Evolutionary conservation across 1,140 invertebrate species (phyloP).

Genomic region (Planococcus citri): DNA sequence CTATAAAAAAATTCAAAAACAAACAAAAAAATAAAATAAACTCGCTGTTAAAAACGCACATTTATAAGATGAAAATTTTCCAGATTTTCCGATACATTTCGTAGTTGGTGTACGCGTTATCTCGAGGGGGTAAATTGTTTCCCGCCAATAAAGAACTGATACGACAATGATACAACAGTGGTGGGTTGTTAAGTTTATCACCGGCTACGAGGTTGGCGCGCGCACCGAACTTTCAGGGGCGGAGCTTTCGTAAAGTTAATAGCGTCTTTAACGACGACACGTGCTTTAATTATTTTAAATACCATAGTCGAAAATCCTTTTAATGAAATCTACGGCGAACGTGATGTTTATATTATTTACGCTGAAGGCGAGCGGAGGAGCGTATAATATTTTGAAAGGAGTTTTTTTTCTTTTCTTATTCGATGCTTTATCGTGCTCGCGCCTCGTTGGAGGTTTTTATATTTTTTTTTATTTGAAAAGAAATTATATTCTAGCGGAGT

Average conservation of each 20-base stretch:
- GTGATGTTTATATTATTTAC: slow-evolving; percentile 16
- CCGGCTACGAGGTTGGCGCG: neutral
- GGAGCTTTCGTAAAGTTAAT: slow-evolving; percentile 12
- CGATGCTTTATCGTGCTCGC: neutral
- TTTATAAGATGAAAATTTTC: neutral
- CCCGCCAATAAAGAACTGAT: slow-evolving; percentile 20
- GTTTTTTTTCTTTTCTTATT: neutral
- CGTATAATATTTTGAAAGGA: neutral
- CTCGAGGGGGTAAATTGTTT: slow-evolving; percentile 16
- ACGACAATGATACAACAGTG: slow-evolving; percentile 9
- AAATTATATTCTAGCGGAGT: too few species aligned
- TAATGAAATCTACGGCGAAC: slow-evolving; percentile 17
- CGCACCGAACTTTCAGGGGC: neutral
- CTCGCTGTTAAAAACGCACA: neutral
- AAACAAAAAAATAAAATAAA: neutral
- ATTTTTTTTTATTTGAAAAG: too few species aligned
- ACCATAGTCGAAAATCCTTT: slow-evolving; percentile 13
- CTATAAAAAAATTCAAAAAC: neutral
- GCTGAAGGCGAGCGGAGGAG: neutral
- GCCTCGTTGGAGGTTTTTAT: too few species aligned
- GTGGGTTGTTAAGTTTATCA: slow-evolving; percentile 15
- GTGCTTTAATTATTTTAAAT: slow-evolving; percentile 21
- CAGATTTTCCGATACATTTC: slow-evolving; percentile 15
- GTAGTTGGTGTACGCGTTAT: neutral
- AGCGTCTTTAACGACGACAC: slow-evolving; percentile 17